Evolutionary conservation across 1,140 invertebrate species (phyloP), one percentile per base, ranked within the genome.

Genomic region (Drosophila lini): DNA sequence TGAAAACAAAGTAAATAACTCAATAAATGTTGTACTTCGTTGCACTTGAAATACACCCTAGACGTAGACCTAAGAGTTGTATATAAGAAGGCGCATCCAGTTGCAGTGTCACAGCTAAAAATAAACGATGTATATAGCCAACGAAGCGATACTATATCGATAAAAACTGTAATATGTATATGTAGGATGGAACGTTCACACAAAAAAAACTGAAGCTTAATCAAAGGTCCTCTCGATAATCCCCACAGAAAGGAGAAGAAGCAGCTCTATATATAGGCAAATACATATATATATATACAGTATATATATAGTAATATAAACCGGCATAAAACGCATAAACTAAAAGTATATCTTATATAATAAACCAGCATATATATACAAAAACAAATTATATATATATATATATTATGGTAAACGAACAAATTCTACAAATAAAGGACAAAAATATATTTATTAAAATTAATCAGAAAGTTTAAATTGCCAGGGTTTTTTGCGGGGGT

Each of bases 391-490:
- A 67, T 42, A 71, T 73, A 48, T 61, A 57, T 57, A 81, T 47
- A 81, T 40, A 52, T 19, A 34, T 19, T 58, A 57, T 71, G 59
- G 75, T 65, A 76, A 71, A 73, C 45, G 42, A 70, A 80, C 52
- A 76, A 86, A 86, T 76, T 81, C 82, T 86, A 86, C 82, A 86
- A 86, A 86, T 86, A 88, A 88, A 88, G 83, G 83, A 83, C 80
- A 88, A 88, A 88, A 88, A 88, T 88, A 88, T 88, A 88, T 88
- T 88, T 88, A 88, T 80, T 88, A 88, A 78, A 88, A 76, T 78
- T 74, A 78, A 79, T 64, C 55, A 78, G 42, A 44, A 58, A 53
- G 22, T 77, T 71, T 69, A 60, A 77, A 77, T 69, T 77, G 38
- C 28, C 48, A 31, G 55, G 32, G n/a, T 11, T 28, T 22, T 22